Conservation (phyloP, 2,888 invertebrate species). For the Philonicus albiceps region DNA sequence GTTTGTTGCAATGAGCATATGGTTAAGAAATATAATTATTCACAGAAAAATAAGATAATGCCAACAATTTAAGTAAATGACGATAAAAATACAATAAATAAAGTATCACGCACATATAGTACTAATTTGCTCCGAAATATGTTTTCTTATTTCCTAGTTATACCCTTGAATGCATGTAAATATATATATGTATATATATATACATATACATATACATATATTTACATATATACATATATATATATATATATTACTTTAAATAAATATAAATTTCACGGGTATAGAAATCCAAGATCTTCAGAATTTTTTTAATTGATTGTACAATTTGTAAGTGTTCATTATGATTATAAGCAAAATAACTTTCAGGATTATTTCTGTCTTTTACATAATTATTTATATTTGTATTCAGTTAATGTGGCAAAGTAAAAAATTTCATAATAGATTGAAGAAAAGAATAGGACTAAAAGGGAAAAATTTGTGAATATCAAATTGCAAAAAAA, state of each 20-base stretch:
- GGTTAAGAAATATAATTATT: not conserved
- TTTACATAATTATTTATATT: not conserved
- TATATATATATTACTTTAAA: too few relatives aligned
- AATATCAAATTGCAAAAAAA: too few relatives aligned
- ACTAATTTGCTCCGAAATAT: not conserved
- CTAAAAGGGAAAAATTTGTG: too few relatives aligned
- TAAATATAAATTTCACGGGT: not conserved
- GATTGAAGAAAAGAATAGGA: too few relatives aligned
- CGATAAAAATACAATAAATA: not conserved
- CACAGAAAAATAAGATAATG: not conserved
- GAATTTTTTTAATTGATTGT: not conserved
- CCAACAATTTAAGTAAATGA: not conserved
- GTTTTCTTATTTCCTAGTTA: not conserved
- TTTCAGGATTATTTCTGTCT: not conserved
- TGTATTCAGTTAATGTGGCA: not conserved
- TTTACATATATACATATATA: too few relatives aligned
- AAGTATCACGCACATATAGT: not conserved
- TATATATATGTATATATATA: too few relatives aligned
- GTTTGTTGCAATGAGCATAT: not conserved
- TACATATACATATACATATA: too few relatives aligned
- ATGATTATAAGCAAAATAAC: not conserved
- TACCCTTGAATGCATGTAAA: not conserved
- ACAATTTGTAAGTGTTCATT: not conserved
- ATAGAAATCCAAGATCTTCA: not conserved
- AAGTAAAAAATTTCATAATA: too few relatives aligned